Base-by-base conservation (phyloP, 2,888 invertebrate genomes). In the Caenorhabditis sp. region DNA sequence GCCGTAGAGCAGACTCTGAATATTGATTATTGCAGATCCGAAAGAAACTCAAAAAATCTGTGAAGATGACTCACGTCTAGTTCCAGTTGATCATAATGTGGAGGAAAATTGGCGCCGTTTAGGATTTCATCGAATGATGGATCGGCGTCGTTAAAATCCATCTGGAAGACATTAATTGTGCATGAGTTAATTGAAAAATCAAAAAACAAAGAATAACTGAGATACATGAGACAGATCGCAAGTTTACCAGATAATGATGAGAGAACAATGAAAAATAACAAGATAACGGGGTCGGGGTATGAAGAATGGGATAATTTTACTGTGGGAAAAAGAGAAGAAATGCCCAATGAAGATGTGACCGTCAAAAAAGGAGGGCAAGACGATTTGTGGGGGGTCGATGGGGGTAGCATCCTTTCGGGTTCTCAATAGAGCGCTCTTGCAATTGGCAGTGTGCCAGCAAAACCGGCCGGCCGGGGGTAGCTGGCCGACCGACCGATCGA, bases 281-380 rank as follows among this genome's bases (percentile, higher is more conserved):
- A 11, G 18, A 35, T 51, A 65, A n/a, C 32, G 37, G n/a, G n/a
- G n/a, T n/a, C 32, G 5, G 32, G 32, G 47, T 18, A 47, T 18
- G 47, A 47, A 47, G 26, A 55, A 55, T 26, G 28, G 28, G 22
- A 55, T 26, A 47, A 40, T 24, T 44, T 47, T 15, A 40, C 24
- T 22, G 47, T 13, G 51, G 32, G 51, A 47, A 13, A 53, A 60
- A 40, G 51, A 47, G n/a, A 53, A 60, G 67, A 53, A 65, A 67
- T 40, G 13, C 11, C 32, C n/a, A 56, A 26, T 24, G 53, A 18
- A 53, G 15, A 26, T 18, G 61, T 76, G 76, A 76, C 76, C 76
- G 56, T 53, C 51, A 76, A 68, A 62, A 76, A 76, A 76, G 37
- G 51, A 76, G 76, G 67, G 22, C 67, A 67, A 61, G 61, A 40